phyloP scores from a whole-genome alignment of 2,113 vertebrate genomes.

The Amblyornis subalaris region DNA sequence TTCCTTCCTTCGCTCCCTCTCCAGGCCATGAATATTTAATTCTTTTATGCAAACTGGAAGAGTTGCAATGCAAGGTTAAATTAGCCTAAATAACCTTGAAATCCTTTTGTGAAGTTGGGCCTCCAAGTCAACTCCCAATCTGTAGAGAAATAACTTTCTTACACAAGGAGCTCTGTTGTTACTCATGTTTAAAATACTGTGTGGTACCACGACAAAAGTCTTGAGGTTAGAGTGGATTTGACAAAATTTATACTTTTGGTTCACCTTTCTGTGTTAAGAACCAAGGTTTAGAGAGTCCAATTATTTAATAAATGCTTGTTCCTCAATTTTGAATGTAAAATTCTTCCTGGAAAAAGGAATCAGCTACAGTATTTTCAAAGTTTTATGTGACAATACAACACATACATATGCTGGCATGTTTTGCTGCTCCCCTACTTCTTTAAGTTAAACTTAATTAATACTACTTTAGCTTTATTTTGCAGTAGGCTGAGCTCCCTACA shows the following conservation, averaged over 20 bases:
- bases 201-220: neutral
- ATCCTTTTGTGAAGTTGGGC: slow-evolving; percentile 14
- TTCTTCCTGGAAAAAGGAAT: neutral
- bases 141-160: neutral
- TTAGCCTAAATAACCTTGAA: slow-evolving; percentile 55
- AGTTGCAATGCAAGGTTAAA: slow-evolving; percentile 59
- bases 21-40: slow-evolving; percentile 55
- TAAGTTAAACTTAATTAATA: neutral
- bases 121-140: neutral
- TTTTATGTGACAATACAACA: neutral
- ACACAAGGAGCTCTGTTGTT: neutral
- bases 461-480: neutral
- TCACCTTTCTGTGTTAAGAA: neutral
- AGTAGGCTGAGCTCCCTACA: neutral
- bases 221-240: neutral
- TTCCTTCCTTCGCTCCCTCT: slow-evolving; percentile 12
- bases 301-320: neutral
- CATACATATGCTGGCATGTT: neutral
- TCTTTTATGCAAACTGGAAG: slow-evolving; percentile 53
- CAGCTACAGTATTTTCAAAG: neutral
- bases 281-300: neutral
- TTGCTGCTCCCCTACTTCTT: neutral
- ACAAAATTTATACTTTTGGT: neutral
- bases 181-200: neutral
- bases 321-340: neutral